Percentiles rank a stretch among this genome's conserved stretches.
Conservation (phyloP, 2,113 vertebrate genomes). For the Bubalus kerabau region DNA sequence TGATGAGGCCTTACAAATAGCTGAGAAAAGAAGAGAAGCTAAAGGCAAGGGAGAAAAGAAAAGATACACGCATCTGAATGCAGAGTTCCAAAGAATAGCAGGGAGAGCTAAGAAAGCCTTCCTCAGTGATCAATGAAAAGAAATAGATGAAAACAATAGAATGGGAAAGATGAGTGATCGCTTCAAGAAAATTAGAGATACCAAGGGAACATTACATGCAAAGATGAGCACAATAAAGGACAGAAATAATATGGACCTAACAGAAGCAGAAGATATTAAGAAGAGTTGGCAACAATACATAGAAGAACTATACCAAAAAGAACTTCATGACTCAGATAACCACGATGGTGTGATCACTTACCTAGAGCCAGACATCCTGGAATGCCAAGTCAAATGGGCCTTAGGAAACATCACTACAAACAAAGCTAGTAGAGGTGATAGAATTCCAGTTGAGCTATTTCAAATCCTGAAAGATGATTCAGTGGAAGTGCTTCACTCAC, state of each 20-base stretch:
- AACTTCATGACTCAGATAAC: neutral
- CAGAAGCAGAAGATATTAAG: neutral
- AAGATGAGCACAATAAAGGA: neutral
- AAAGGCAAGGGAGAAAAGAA: neutral
- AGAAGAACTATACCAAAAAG: neutral
- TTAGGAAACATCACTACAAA: neutral
- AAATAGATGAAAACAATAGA: neutral
- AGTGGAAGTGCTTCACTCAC: neutral
- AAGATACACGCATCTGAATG: neutral
- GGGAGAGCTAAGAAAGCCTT: neutral
- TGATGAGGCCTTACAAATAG: neutral
- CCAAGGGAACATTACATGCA: neutral
- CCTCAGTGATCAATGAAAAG: neutral
- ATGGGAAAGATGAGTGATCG: neutral
- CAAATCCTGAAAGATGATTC: neutral
- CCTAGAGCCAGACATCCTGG: neutral
- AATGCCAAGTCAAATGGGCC: neutral
- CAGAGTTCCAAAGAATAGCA: neutral
- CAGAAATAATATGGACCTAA: neutral
- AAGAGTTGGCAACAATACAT: neutral
- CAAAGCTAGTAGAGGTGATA: neutral
- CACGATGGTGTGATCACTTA: neutral
- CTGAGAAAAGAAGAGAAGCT: neutral
- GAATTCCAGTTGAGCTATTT: neutral
- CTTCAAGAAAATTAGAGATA: neutral